Evolutionary conservation across 2,113 vertebrate genomes (phyloP), one percentile per base, ranked within the genome.

Genomic region (Corvus cornix): DNA sequence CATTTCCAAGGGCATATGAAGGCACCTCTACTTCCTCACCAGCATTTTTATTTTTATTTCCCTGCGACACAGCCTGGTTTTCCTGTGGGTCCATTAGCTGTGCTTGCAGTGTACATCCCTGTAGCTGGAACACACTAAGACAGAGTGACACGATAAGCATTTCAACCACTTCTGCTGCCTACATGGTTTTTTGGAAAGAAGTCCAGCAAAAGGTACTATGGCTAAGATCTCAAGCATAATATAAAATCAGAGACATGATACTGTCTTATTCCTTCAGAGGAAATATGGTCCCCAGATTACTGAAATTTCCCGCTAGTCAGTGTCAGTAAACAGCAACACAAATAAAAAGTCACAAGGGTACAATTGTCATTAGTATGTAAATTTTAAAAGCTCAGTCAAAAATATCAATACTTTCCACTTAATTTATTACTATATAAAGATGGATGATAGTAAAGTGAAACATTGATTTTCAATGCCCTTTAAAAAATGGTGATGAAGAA

Each of bases 391-490:
- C 98, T 96, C 95, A 73, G 96, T 97, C 95, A 98, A 98, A 98
- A 97, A 97, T 98, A 98, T 99, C 99, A 98, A 99, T 99, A 98
- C 97, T 96, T 98, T 98, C 98, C 98, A 98, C 98, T 99, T 99
- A 99, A 99, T 99, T 99, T 99, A 99, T 99, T 99, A 99, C 98
- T 98, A 98, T 99, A 99, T 98, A 98, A 98, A 99, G 99, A 99
- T 98, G 98, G 98, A 99, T 99, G 98, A 98, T 87, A 95, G 98
- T 97, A 98, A 97, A 97, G 98, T 96, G 92, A 96, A 92, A 96
- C 98, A 99, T 99, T 97, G 99, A 99, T 98, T 98, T 98, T 97
- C 98, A 98, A 98, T 98, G 98, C 98, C 98, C 98, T 98, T 98
- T 98, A 98, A 98, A 98, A 98, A 98, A 97, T 89, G 89, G 98